Percentiles rank a stretch among this genome's conserved stretches.
Evolutionary conservation across 2,797 vertebrate genomes (phyloP).

Genomic region (Adrianichthys oophorus): DNA sequence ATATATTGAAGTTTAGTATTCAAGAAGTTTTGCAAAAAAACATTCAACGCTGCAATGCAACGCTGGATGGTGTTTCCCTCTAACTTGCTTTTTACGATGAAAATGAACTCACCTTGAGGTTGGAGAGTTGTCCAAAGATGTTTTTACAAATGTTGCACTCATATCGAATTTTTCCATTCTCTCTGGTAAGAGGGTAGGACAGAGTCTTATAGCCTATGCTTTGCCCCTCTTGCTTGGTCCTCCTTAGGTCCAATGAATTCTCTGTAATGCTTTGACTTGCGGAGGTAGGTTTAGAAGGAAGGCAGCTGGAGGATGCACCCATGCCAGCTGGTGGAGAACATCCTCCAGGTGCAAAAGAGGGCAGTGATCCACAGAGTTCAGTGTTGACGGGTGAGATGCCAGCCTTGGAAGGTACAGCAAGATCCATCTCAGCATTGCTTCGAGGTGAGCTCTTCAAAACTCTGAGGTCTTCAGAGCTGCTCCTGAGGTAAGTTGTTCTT

Average conservation of each 20-base stretch:
- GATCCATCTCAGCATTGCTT: slow-evolving; percentile 58
- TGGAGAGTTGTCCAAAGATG: slow-evolving; percentile 94
- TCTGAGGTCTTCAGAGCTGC: slow-evolving; percentile 46
- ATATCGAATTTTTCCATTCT: slow-evolving; percentile 96
- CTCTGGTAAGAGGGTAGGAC: slow-evolving; percentile 90
- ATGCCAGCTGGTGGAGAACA: slow-evolving; percentile 80
- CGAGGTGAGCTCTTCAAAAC: slow-evolving; percentile 53
- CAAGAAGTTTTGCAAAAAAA: not conserved
- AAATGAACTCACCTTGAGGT: slow-evolving; percentile 86
- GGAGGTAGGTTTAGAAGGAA: slow-evolving; percentile 79
- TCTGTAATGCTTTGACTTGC: slow-evolving; percentile 71
- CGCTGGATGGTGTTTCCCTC: not conserved
- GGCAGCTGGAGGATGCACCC: slow-evolving; percentile 46
- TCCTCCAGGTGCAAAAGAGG: slow-evolving; percentile 71
- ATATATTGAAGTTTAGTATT: slow-evolving; percentile 8
- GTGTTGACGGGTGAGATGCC: slow-evolving; percentile 82
- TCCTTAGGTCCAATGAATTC: slow-evolving; percentile 56
- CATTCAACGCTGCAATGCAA: no score
- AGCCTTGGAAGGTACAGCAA: slow-evolving; percentile 76
- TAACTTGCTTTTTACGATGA: not conserved
- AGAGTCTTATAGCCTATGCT: slow-evolving; percentile 89
- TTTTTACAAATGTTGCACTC: slow-evolving; percentile 94
- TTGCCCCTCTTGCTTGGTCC: slow-evolving; percentile 77
- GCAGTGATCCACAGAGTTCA: slow-evolving; percentile 67
- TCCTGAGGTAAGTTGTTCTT: slow-evolving; percentile 64